Evolutionary conservation across 1,140 invertebrate genomes (phyloP), one percentile per base, ranked within the genome.

Genomic region (Diachasma alloeum): DNA sequence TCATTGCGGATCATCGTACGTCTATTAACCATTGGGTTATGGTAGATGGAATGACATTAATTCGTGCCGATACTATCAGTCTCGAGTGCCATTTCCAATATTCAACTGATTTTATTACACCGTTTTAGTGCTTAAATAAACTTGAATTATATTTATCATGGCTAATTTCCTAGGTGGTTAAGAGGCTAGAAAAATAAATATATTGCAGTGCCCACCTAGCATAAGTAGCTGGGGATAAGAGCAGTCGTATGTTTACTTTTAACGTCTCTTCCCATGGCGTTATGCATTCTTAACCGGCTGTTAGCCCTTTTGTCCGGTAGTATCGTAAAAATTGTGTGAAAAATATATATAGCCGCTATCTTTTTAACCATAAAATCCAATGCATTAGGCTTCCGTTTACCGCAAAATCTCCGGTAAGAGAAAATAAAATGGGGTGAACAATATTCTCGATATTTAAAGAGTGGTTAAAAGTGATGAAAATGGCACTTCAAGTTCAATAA

Each of bases 401-500:
- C 48, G 48, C 8, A 19, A 56, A 56, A 56, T 56, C 48, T 56
- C 15, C 15, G 8, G 4, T n/a, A 48, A 56, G 13, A 2, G 6
- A 56, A 19, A 56, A 56, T 56, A 17, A 8, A 56, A 56, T 17
- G 15, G n/a, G n/a, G 1, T 22, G 15, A 17, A 19, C 2, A 22
- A 17, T 56, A 13, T 56, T 56, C 13, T 42, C 13, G 9, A 42
- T 42, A 42, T 11, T 42, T 42, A 13, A 42, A 4, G 39, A 42
- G 39, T 11, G 1, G 1, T 42, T 4, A 37, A 31, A 78, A 48
- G 56, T 48, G 76, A 48, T 42, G 86, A 84, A 83, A 82, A 69
- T 36, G 80, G 77, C 80, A 83, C 81, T 84, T 83, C 84, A 86
- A 84, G 86, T 88, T 87, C 86, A 85, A 88, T 88, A 87, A 88